A percentile compares a stretch with the other conserved stretches of the same genome.
phyloP scores from a whole-genome alignment of 2,888 invertebrate genomes.

The Xylota sylvarum region DNA sequence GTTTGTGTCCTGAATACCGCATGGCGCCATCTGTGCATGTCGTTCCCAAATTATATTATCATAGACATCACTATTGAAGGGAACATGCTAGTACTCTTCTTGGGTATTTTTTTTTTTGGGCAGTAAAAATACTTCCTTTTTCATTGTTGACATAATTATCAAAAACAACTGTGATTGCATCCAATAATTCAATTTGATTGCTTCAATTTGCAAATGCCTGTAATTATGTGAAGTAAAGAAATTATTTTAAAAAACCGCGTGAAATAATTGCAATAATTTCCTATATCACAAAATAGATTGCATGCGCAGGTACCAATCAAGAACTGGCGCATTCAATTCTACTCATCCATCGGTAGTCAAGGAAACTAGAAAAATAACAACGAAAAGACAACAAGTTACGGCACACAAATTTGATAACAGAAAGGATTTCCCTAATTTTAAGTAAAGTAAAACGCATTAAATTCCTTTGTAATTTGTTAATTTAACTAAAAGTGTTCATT shows the following conservation, averaged over 20 bases:
- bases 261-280: not conserved
- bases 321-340: conserved; percentile 41
- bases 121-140: not conserved
- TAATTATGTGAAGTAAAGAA: not conserved
- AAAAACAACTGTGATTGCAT: not conserved
- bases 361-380: conserved; percentile 76
- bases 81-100: no score
- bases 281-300: not conserved
- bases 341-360: conserved; percentile 64
- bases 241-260: not conserved
- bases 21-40: no score
- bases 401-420: conserved; percentile 63
- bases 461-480: not conserved
- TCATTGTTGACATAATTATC: not conserved
- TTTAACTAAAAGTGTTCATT: not conserved
- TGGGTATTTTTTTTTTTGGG: no score
- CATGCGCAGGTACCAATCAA: conserved; percentile 51
- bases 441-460: conserved; percentile 38
- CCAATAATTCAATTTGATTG: not conserved
- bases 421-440: conserved; percentile 42
- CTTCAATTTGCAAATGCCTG: not conserved
- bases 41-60: no score
- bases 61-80: no score
- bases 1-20: no score
- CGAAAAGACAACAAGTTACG: conserved; percentile 76